Conservation (phyloP, 2,113 vertebrate species). For the Vombatus ursinus region DNA sequence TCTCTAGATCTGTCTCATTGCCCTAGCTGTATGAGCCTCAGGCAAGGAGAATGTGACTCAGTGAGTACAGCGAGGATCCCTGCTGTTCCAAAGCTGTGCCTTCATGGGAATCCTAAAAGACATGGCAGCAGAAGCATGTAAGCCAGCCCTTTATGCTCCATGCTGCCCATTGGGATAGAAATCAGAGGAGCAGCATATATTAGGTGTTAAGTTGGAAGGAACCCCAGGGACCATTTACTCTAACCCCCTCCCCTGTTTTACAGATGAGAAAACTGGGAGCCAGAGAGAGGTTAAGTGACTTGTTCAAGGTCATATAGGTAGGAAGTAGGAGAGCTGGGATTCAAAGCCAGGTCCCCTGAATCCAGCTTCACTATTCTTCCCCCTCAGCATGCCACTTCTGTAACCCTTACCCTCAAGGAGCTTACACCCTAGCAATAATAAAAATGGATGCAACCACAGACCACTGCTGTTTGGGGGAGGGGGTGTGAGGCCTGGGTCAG, state of each 20-base stretch:
- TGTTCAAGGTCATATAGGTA: neutral
- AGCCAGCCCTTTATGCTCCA: no score
- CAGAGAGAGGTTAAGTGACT: constrained; percentile 4
- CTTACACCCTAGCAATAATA: neutral
- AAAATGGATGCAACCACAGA: neutral
- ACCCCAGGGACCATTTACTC: neutral
- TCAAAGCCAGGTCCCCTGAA: neutral
- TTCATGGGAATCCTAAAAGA: neutral
- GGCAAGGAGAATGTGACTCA: neutral
- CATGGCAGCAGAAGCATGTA: neutral
- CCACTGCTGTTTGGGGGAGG: neutral
- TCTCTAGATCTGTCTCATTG: neutral
- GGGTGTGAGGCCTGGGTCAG: no score
- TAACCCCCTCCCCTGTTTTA: neutral
- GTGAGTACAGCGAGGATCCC: neutral
- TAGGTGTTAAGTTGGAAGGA: neutral
- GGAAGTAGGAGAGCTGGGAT: constrained; percentile 15
- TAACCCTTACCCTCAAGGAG: neutral
- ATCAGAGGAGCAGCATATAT: neutral
- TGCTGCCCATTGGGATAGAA: neutral
- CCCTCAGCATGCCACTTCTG: neutral
- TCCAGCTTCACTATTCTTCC: neutral
- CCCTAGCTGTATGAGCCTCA: neutral
- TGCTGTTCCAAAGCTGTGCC: neutral
- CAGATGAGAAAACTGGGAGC: neutral